A percentile compares a stretch with the other conserved stretches of the same genome.
Conservation (phyloP, 2,888 invertebrate genomes). For the Drosophila neotestacea region DNA sequence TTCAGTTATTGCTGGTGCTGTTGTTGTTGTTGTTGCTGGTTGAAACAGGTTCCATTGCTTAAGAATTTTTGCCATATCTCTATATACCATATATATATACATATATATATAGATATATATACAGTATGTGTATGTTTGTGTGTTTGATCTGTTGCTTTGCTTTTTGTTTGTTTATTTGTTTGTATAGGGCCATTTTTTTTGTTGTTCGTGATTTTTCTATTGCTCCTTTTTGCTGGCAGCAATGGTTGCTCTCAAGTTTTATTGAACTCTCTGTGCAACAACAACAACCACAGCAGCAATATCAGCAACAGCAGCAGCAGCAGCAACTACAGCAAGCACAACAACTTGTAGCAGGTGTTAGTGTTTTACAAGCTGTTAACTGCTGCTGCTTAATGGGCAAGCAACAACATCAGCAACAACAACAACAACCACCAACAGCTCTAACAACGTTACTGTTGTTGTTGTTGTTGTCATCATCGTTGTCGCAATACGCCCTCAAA, state of each 20-base stretch:
- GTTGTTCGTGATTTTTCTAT: slow-evolving; percentile 69
- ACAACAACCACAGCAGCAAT: slow-evolving; percentile 29
- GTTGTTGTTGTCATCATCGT: slow-evolving; percentile 33
- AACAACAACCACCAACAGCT: slow-evolving; percentile 23
- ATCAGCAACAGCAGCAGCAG: slow-evolving; percentile 21
- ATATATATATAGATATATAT: slow-evolving; percentile 5
- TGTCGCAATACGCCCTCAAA: slow-evolving; percentile 55
- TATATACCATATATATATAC: background rate
- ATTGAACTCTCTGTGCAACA: slow-evolving; percentile 66
- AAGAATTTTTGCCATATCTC: slow-evolving; percentile 72
- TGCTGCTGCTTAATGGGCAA: slow-evolving; percentile 71
- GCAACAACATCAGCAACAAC: slow-evolving; percentile 24
- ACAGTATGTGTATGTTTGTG: slow-evolving; percentile 16
- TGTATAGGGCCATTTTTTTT: slow-evolving; percentile 29
- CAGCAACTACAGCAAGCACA: slow-evolving; percentile 20
- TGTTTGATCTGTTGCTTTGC: slow-evolving; percentile 27
- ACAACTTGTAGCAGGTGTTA: slow-evolving; percentile 72
- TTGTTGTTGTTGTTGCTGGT: slow-evolving; percentile 40
- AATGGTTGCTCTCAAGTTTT: slow-evolving; percentile 58
- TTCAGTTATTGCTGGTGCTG: slow-evolving; percentile 39
- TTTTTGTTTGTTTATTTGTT: slow-evolving; percentile 44
- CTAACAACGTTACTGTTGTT: slow-evolving; percentile 14
- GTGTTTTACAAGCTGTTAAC: slow-evolving; percentile 80
- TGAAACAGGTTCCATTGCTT: slow-evolving; percentile 72
- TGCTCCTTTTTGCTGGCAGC: slow-evolving; percentile 65